A percentile compares a stretch with the other conserved stretches of the same genome.
Evolutionary conservation across 2,888 invertebrate genomes (phyloP).

Genomic region (Nomada fabriciana): DNA sequence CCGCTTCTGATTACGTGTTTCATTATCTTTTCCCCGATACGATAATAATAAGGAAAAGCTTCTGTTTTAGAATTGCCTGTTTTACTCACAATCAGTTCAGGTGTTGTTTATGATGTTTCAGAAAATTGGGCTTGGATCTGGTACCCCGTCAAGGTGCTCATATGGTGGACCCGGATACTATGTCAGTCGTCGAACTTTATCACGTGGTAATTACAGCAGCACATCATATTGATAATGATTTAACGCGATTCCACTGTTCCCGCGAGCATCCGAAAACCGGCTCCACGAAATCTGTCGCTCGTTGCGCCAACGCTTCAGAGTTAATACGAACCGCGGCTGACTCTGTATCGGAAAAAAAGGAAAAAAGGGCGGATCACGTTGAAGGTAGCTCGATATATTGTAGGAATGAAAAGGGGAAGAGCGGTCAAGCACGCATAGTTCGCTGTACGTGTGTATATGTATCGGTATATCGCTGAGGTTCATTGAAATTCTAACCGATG

Average conservation of each 20-base stretch:
- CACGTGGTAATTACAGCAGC: constrained; percentile 89
- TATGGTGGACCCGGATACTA: constrained; percentile 95
- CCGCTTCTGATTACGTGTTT: too few relatives aligned
- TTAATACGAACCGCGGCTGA: not conserved
- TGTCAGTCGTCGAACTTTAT: constrained; percentile 95
- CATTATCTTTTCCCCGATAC: too few relatives aligned
- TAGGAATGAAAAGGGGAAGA: not conserved
- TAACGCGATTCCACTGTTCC: not conserved
- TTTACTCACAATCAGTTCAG: not conserved
- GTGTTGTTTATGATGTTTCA: constrained; percentile 84
- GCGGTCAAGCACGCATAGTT: constrained; percentile 7
- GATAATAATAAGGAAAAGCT: too few relatives aligned
- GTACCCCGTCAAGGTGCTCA: constrained; percentile 96
- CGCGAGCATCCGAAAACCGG: not conserved
- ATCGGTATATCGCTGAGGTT: constrained; percentile 3
- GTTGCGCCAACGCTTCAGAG: not conserved
- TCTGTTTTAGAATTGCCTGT: not conserved
- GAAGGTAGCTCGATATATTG: constrained; percentile 19
- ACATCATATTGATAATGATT: not conserved
- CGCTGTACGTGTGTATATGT: not conserved
- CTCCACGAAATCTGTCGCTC: not conserved
- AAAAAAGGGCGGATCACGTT: not conserved
- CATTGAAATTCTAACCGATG: constrained; percentile 49
- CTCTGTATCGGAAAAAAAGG: constrained; percentile 1
- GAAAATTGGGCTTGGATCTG: constrained; percentile 95